Evolutionary conservation across 2,113 vertebrate species (phyloP).

Genomic region (Myotis brandtii): DNA sequence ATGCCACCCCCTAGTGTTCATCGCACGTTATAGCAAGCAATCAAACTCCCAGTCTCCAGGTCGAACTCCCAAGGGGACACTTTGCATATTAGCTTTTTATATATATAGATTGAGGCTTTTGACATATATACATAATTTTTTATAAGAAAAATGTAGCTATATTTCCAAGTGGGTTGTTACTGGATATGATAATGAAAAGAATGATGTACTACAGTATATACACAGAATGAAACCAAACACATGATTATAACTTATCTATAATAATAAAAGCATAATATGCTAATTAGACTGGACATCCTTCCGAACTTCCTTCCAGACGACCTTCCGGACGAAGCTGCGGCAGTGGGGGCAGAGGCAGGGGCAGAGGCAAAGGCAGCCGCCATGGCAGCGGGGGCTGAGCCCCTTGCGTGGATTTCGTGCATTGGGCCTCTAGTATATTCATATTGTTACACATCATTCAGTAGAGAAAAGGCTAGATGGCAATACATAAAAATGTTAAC

Average conservation of each 20-base stretch:
- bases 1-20: no score
- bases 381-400: no score
- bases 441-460: background rate
- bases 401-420: no score
- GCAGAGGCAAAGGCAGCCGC: no score
- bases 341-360: no score
- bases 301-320: rapidly evolving
- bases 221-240: background rate
- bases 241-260: background rate
- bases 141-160: background rate
- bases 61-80: no score
- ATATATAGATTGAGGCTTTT: background rate
- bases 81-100: no score
- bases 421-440: background rate
- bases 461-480: background rate
- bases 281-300: no score
- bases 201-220: background rate
- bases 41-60: no score
- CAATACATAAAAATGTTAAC: background rate
- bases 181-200: background rate
- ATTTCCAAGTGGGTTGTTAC: constrained; percentile 23
- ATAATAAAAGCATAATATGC: no score
- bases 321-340: no score
- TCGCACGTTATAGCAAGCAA: no score
- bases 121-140: background rate